phyloP scores from a whole-genome alignment of 2,113 vertebrate species.

The Lepus americanus region DNA sequence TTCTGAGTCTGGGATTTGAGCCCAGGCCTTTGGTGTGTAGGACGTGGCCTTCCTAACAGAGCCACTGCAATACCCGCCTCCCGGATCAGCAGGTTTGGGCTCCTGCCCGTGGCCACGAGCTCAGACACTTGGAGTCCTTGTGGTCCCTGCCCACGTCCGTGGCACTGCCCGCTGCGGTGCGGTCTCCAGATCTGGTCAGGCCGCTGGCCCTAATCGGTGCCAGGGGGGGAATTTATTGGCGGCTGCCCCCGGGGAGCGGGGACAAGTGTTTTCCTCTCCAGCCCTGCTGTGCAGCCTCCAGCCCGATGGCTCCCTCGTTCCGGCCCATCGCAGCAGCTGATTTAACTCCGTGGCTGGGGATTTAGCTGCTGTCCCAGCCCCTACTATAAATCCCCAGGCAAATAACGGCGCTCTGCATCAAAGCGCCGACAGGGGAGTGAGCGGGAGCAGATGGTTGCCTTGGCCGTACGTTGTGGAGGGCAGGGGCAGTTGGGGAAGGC shows the following conservation, averaged over 20 bases:
- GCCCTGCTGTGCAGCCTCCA: conserved; percentile 62
- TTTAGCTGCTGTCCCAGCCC: conserved; percentile 82
- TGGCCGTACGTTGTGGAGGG: neutral
- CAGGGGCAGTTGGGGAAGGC: neutral
- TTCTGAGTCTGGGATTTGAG: neutral
- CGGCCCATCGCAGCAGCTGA: conserved; percentile 80
- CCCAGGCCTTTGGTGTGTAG: neutral
- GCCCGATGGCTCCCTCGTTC: conserved; percentile 72
- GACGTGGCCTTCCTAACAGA: neutral
- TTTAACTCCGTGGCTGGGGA: conserved; percentile 82
- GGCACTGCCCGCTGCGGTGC: neutral
- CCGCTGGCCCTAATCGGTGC: conserved; percentile 37
- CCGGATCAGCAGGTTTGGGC: neutral
- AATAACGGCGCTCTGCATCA: conserved; percentile 82
- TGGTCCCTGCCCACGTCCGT: neutral
- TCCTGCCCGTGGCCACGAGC: neutral
- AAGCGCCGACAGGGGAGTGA: conserved; percentile 63
- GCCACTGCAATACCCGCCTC: neutral
- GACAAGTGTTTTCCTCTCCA: conserved; percentile 80
- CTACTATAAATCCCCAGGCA: conserved; percentile 84
- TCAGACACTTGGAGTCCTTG: neutral
- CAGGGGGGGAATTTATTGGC: conserved; percentile 78
- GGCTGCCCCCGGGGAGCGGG: conserved; percentile 55
- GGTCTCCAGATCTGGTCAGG: neutral
- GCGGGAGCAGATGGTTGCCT: conserved; percentile 65